Conservation (phyloP, 1,140 invertebrate species). For the Carcinoscorpius rotundicauda region DNA sequence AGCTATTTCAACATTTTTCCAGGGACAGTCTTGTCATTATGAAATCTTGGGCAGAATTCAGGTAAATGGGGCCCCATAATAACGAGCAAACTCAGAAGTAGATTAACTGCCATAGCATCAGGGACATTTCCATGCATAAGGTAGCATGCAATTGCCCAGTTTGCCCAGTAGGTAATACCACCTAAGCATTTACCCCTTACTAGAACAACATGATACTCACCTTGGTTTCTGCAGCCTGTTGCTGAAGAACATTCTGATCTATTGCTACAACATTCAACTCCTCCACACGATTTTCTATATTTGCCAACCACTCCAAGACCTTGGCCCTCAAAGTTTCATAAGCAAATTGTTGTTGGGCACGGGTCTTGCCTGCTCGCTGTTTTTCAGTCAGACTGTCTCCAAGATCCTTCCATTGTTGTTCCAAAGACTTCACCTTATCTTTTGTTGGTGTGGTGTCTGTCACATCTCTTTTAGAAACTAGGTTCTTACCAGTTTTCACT, state of each 20-base stretch:
- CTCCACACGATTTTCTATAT: conserved; percentile 55
- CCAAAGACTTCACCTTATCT: conserved; percentile 70
- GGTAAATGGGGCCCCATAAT: no score
- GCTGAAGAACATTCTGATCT: conserved; percentile 69
- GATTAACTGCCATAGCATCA: no score
- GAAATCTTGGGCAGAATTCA: no score
- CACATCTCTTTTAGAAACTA: conserved; percentile 77
- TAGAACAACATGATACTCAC: conserved; percentile 29
- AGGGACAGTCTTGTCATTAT: no score
- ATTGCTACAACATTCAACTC: conserved; percentile 68
- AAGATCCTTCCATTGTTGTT: conserved; percentile 76
- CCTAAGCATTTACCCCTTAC: no score
- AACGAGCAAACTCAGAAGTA: no score
- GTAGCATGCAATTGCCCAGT: no score
- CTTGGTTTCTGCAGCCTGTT: conserved; percentile 73
- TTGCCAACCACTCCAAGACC: conserved; percentile 70
- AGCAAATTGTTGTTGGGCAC: conserved; percentile 65
- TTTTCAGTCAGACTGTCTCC: conserved; percentile 65
- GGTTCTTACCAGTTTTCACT: conserved; percentile 60
- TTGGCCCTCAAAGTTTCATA: conserved; percentile 74
- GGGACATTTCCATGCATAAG: no score
- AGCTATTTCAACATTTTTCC: no score
- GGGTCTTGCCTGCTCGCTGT: conserved; percentile 60
- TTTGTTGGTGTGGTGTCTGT: conserved; percentile 73
- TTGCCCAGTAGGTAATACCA: no score